Evolutionary conservation across 2,888 invertebrate species (phyloP), one percentile per base, ranked within the genome.

Genomic region (Linnaemya tessellans): DNA sequence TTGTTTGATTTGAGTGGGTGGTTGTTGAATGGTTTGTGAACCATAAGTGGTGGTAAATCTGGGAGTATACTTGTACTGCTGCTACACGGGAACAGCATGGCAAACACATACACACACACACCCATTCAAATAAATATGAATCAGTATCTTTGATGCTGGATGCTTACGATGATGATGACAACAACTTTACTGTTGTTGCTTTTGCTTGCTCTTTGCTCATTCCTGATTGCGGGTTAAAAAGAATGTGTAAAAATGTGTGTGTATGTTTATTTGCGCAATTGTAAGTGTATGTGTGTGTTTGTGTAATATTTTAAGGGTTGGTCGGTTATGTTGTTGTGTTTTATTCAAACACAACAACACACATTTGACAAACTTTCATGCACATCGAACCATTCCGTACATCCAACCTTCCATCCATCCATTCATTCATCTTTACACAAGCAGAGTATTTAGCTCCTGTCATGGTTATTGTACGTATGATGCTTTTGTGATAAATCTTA

Each of bases 401-500:
- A 51, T 30, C 41, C 62, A 62, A 51, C 51, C 51, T 41, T 70
- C 18, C 71, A 58, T 58, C 8, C 80, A 49, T 41, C 7, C 64
- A 65, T 38, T 11, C 20, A 49, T 22, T 25, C 60, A 43, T 35
- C 15, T 20, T 35, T 41, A 15, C 35, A 56, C 13, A 25, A 84
- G 54, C 71, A 82, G 74, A 70, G 81, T 83, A 88, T 89, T 90
- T 89, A 90, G 90, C 89, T 89, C 87, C 89, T 90, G 90, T 90
- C 90, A 89, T 88, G 90, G 77, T 43, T 65, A 68, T 81, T 84
- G 89, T 78, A 41, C 46, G 25, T 68, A 67, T 85, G 85, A 85
- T 85, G 85, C 80, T 79, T 90, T 90, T 91, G 90, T 91, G 90
- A 91, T 90, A 91, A 91, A 91, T 91, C 90, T 90, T 88, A 89